Conservation (phyloP, 2,797 vertebrate species). For the Phrynocephalus forsythii region DNA sequence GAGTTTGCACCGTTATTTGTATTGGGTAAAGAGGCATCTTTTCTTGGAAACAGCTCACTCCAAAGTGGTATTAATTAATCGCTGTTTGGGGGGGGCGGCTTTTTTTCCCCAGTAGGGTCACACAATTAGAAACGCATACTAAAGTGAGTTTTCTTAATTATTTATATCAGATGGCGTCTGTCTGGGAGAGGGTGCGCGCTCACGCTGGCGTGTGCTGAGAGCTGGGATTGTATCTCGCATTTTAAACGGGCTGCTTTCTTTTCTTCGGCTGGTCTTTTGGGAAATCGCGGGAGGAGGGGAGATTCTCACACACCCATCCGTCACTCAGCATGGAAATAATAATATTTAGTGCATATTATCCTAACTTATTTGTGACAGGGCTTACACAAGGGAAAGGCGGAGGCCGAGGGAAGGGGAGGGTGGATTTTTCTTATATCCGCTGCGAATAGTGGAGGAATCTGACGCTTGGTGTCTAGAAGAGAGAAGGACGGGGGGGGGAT, state of each 20-base stretch:
- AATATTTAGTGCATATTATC: constrained; percentile 15
- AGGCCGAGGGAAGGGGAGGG: fast-evolving
- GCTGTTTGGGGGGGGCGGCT: constrained; percentile 53
- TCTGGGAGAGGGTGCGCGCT: too few relatives aligned
- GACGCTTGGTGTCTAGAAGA: not conserved
- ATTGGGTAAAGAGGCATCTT: constrained; percentile 32
- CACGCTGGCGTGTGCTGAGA: not conserved
- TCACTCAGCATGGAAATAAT: not conserved
- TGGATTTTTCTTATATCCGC: not conserved
- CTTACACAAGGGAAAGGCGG: not conserved
- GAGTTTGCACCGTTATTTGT: not conserved
- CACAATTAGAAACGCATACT: constrained; percentile 62
- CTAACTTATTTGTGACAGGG: not conserved
- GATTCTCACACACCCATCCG: not conserved
- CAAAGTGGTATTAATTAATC: constrained; percentile 68
- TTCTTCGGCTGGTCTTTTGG: not conserved
- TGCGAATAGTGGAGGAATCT: constrained; percentile 18
- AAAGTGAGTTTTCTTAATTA: constrained; percentile 66
- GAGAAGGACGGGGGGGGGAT: too few relatives aligned
- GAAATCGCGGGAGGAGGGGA: not conserved
- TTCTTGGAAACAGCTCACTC: constrained; percentile 57
- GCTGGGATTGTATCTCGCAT: constrained; percentile 19
- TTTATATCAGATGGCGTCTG: constrained; percentile 59
- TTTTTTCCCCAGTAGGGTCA: constrained; percentile 45
- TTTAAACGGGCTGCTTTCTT: constrained; percentile 21